Evolutionary conservation across 2,888 invertebrate species (phyloP), one percentile per base, ranked within the genome.

Genomic region (Nemapogon koenigi): DNA sequence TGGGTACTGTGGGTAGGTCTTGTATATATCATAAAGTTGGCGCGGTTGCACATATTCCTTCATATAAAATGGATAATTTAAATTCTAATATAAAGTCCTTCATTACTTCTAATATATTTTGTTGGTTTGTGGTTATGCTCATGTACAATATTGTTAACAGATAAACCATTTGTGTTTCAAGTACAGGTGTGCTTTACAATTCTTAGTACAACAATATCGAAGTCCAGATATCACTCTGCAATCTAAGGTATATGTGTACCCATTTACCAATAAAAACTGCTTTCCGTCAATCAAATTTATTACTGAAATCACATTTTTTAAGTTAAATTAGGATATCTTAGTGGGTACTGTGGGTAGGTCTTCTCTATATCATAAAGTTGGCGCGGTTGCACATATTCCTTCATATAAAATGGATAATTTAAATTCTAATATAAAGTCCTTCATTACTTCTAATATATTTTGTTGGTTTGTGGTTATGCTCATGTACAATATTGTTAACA

Each of bases 181-280:
- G 17, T 33, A 39, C 3, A 39, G 4, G 14, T 39, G 17, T 8
- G 39, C 39, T n/a, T 33, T 18, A 22, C 39, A 39, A 4, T 26
- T 27, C 3, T 2, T 6, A 1, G 38, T 22, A 13, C 38, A 31
- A 8, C 38, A 32, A 14, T 22, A 38, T 7, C 38, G 22, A 3
- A 31, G 32, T 2, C 29, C 18, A 4, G 10, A 15, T 3, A 13
- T 15, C n/a, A 7, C 10, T 17, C 17, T 14, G 14, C 2, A 3
- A 11, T 37, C 29, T 15, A 13, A n/a, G 2, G 11, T n/a, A 15
- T 37, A 37, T 2, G 29, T 29, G 30, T 19, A 37, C 2, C 13
- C 11, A 13, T 37, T 14, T 11, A 37, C 19, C 18, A 29, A 19
- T 4, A 19, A 16, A 25, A 16, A 36, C 17, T 27, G 7, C 17